Base-by-base conservation (phyloP, 2,797 vertebrate species). In the Ceyx erithaca region DNA sequence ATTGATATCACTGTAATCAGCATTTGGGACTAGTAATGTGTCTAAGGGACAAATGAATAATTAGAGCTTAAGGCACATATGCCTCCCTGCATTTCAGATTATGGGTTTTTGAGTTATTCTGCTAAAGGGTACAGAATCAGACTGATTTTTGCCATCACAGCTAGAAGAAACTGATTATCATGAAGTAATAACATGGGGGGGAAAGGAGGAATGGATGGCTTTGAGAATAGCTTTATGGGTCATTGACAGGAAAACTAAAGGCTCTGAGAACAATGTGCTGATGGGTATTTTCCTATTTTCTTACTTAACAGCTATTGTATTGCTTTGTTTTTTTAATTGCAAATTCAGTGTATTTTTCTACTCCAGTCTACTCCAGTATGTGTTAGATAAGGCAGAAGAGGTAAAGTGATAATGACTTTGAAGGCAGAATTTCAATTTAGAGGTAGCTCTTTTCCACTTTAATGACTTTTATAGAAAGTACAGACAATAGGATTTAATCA, bases 401-500 rank as follows among this genome's bases (percentile, higher is more conserved):
- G 54, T 85, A 90, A 93, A 90, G 87, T 46, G 64, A 81, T 80
- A 90, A 93, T 40, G 84, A 94, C 84, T 86, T 94, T 94, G 76
- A 72, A 94, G 81, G 55, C 25, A 85, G 58, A 92, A 85, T 87
- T 93, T 90, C 88, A 89, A 55, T 92, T 85, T 87, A 40, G 79
- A 94, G 46, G 72, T 80, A 82, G 43, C 16, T 93, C 84, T 81
- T 93, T 90, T 92, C 73, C 85, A 93, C 90, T 93, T 84, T 83
- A 94, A 92, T 83, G 86, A 79, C 72, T 90, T 94, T 88, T 82
- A 94, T 51, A 85, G 69, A 78, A 96, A 93, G 86, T 62, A 30
- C 51, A 90, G 90, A 87, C 79, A 87, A 79, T 75, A 46, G 69
- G 84, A 89, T 91, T 94, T 94, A 94, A 89, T 96, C 76, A 87